Evolutionary conservation across 1,140 invertebrate genomes (phyloP).

Genomic region (Pseudachorutes palmiensis): DNA sequence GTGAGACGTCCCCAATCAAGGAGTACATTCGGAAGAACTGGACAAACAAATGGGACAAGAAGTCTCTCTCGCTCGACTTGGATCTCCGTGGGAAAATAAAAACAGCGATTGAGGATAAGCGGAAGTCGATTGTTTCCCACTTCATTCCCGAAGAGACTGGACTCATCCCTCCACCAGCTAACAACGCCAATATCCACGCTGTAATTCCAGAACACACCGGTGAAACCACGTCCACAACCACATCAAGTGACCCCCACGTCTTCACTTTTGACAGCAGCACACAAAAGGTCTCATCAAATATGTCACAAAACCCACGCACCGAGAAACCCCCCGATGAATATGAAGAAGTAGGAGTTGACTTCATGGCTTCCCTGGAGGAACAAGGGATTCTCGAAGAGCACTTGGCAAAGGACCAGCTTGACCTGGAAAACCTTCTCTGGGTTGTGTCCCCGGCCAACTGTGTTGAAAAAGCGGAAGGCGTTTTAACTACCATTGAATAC

Average conservation of each 20-base stretch:
- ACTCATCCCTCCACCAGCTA: constrained; percentile 8
- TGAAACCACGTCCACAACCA: not conserved
- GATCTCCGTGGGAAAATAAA: constrained; percentile 36
- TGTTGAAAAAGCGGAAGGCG: not conserved
- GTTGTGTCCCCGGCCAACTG: not conserved
- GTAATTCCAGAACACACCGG: constrained; percentile 24
- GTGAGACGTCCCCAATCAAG: constrained; percentile 36
- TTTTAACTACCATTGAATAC: not conserved
- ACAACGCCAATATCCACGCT: constrained; percentile 6
- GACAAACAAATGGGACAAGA: constrained; percentile 34
- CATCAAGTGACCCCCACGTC: not conserved
- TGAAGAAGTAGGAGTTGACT: constrained; percentile 27
- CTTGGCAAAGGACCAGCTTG: not conserved
- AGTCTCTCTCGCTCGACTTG: constrained; percentile 31
- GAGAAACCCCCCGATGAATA: constrained; percentile 6
- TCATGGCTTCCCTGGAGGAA: constrained; percentile 9
- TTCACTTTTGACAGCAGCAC: constrained; percentile 3
- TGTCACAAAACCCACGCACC: not conserved
- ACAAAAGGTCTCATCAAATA: not conserved
- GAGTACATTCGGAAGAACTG: constrained; percentile 37
- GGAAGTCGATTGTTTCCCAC: constrained; percentile 32
- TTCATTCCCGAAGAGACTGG: constrained; percentile 34
- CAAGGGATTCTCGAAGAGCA: not conserved
- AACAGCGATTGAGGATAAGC: constrained; percentile 36
- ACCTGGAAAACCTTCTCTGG: not conserved